Conservation (phyloP, 2,888 invertebrate genomes). For the Lordiphosa andalusiaca region DNA sequence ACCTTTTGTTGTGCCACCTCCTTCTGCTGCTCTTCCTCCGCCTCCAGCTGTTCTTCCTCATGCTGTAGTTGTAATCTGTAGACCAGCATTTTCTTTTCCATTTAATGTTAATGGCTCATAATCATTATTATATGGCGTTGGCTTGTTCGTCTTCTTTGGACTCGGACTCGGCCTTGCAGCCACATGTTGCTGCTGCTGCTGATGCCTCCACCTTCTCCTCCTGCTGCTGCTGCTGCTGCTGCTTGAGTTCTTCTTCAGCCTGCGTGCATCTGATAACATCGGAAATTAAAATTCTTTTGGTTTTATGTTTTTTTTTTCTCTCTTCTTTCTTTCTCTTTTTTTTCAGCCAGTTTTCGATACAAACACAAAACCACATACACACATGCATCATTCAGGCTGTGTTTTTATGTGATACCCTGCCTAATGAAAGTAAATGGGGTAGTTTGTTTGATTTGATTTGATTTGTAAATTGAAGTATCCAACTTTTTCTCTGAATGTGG, state of each 20-base stretch:
- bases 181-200: constrained; percentile 29
- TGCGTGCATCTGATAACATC: constrained; percentile 77
- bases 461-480: too few species aligned
- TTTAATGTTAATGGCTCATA: constrained; percentile 76
- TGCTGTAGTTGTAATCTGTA: constrained; percentile 67
- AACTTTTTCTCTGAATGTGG: too few species aligned
- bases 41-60: constrained; percentile 24
- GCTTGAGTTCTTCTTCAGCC: constrained; percentile 41
- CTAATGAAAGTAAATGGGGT: neutral
- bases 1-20: constrained; percentile 19
- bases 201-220: too few species aligned
- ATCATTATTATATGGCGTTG: constrained; percentile 77
- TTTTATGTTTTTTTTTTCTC: constrained; percentile 62
- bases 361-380: constrained; percentile 20
- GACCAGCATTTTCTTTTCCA: constrained; percentile 76
- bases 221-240: constrained; percentile 24
- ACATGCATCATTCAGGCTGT: constrained; percentile 22
- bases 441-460: too few species aligned
- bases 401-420: constrained; percentile 32
- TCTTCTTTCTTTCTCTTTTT: constrained; percentile 26
- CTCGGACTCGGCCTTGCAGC: constrained; percentile 60
- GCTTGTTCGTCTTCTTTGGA: constrained; percentile 56
- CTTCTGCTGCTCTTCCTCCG: neutral
- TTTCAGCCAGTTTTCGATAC: constrained; percentile 43
- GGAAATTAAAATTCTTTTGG: constrained; percentile 78